Evolutionary conservation across 2,113 vertebrate species (phyloP).

Genomic region (Onychorhynchus coronatus): DNA sequence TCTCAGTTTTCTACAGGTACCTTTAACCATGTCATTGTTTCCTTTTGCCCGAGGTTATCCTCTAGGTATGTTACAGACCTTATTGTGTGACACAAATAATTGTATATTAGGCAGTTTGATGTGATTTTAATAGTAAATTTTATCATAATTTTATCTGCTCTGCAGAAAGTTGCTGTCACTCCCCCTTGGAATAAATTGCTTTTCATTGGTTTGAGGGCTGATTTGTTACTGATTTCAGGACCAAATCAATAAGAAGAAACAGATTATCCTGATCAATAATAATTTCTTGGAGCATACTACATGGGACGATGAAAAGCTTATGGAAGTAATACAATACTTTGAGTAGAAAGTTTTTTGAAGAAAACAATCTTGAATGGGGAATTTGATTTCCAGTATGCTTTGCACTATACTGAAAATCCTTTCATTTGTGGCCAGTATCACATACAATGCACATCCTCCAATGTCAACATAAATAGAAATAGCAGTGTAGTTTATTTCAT

Average conservation of each 20-base stretch:
- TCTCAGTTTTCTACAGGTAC: not conserved
- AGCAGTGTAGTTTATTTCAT: not conserved
- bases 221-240: not conserved
- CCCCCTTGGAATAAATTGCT: not conserved
- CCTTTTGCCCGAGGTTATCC: not conserved
- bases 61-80: not conserved
- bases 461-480: not conserved
- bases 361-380: not conserved
- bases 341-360: not conserved
- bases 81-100: not conserved
- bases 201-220: not conserved
- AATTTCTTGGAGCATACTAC: not conserved
- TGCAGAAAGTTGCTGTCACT: not conserved
- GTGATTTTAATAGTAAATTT: constrained; percentile 8
- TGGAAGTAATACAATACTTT: not conserved
- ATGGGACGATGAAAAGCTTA: not conserved
- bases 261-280: not conserved
- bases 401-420: not conserved
- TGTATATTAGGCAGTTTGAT: not conserved
- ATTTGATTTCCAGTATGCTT: not conserved
- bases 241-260: not conserved
- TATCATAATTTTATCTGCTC: not conserved
- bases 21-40: not conserved
- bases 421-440: not conserved
- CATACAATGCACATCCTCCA: not conserved